Evolutionary conservation across 2,113 vertebrate species (phyloP).

Genomic region (Cacatua alba): DNA sequence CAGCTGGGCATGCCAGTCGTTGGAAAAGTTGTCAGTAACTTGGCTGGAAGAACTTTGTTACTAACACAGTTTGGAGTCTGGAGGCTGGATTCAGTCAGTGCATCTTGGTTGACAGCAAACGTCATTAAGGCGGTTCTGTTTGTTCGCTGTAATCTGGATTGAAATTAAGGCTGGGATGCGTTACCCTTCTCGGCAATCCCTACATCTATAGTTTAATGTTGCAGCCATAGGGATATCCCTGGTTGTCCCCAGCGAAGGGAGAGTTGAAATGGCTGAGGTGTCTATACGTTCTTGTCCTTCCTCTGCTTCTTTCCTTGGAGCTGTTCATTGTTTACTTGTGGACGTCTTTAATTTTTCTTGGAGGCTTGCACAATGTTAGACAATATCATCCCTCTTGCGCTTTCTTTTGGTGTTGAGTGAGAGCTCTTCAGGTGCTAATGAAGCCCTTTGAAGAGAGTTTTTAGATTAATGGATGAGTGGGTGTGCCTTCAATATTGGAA

Average conservation of each 20-base stretch:
- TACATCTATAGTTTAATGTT: fast-evolving
- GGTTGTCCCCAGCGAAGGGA: background rate
- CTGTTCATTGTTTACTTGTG: background rate
- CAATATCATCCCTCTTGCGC: background rate
- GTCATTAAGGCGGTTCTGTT: fast-evolving
- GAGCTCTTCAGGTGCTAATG: background rate
- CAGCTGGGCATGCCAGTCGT: fast-evolving
- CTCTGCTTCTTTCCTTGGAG: background rate
- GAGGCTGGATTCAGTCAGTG: fast-evolving
- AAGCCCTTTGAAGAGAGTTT: background rate
- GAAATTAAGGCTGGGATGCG: fast-evolving
- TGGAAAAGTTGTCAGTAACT: background rate
- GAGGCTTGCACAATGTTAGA: background rate
- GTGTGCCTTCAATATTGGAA: background rate
- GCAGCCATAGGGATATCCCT: background rate
- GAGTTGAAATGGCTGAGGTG: background rate
- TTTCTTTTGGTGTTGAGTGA: background rate
- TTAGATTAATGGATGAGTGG: background rate
- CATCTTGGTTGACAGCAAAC: background rate
- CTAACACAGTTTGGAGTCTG: background rate
- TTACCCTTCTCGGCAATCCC: fast-evolving
- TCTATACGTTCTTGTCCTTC: background rate
- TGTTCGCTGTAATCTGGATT: fast-evolving
- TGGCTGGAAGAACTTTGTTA: fast-evolving
- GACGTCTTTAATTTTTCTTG: background rate